Evolutionary conservation across 2,888 invertebrate genomes (phyloP).

Genomic region (Pollenia griseotomentosa): DNA sequence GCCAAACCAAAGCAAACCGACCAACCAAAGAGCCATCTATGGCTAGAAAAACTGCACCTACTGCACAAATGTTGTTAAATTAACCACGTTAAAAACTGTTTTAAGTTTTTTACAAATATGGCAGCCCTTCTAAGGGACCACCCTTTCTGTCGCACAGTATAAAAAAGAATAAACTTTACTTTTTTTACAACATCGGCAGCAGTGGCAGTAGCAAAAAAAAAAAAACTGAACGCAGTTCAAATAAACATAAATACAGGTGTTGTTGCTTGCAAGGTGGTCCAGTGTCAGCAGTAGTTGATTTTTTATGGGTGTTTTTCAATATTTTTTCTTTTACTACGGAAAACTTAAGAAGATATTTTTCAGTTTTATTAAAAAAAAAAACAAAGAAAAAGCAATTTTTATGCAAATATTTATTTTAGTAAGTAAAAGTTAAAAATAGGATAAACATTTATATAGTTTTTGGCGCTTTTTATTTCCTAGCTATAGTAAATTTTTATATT

Average conservation of each 20-base stretch:
- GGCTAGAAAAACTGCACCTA: background rate
- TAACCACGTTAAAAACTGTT: constrained; percentile 62
- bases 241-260: constrained; percentile 69
- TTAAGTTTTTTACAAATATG: constrained; percentile 56
- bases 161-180: constrained; percentile 40
- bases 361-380: background rate
- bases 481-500: background rate
- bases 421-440: constrained; percentile 77
- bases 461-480: background rate
- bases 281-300: constrained; percentile 21
- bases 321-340: background rate
- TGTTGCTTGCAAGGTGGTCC: constrained; percentile 47
- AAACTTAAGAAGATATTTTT: background rate
- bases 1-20: constrained; percentile 9
- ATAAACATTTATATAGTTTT: background rate
- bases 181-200: constrained; percentile 7
- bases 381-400: constrained; percentile 59
- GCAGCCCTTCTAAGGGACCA: constrained; percentile 44
- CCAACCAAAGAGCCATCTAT: constrained; percentile 15
- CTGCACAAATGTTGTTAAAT: constrained; percentile 52
- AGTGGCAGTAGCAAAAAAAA: background rate
- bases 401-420: constrained; percentile 78
- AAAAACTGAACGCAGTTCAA: constrained; percentile 15
- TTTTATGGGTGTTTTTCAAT: background rate
- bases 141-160: constrained; percentile 62